Evolutionary conservation across 35 echinoderm and acorn worm genomes (phyloP).

Genomic region (Acanthaster planci): DNA sequence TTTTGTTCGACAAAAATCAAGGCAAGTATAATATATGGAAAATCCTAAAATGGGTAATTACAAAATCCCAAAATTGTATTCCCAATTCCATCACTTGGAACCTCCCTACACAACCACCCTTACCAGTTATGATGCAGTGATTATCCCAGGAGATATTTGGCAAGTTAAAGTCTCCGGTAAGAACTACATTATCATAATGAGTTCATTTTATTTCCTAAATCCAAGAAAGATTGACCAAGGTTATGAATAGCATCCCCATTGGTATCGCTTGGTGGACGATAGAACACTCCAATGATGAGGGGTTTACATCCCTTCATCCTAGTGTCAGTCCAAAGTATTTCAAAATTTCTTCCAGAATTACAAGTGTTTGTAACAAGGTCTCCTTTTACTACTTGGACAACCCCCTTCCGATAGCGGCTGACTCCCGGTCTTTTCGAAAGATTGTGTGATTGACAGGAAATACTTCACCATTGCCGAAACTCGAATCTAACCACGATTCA

Average conservation of each 20-base stretch:
- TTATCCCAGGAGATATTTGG: slow-evolving; percentile 22
- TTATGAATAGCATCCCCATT: slow-evolving; percentile 22
- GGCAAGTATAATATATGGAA: too few relatives aligned
- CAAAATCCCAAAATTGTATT: slow-evolving; percentile 6
- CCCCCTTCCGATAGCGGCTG: slow-evolving; percentile 12
- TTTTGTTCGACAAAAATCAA: too few relatives aligned
- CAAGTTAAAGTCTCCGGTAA: slow-evolving; percentile 38
- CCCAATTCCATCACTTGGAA: slow-evolving; percentile 9
- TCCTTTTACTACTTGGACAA: slow-evolving; percentile 25
- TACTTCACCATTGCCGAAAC: not conserved
- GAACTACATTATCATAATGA: slow-evolving; percentile 23
- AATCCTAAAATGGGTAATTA: too few relatives aligned
- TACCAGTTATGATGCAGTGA: slow-evolving; percentile 1
- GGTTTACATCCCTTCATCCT: slow-evolving; percentile 31
- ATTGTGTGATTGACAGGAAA: slow-evolving; percentile 15
- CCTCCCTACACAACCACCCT: not conserved
- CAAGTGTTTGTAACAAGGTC: slow-evolving; percentile 20
- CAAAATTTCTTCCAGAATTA: slow-evolving; percentile 12
- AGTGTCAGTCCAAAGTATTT: slow-evolving; percentile 39
- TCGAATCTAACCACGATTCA: slow-evolving; percentile 37
- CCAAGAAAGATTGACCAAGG: slow-evolving; percentile 21
- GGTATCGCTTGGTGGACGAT: slow-evolving; percentile 29
- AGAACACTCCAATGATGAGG: slow-evolving; percentile 26
- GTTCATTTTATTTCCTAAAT: slow-evolving; percentile 36
- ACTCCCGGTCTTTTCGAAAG: slow-evolving; percentile 27